These are phyloP conservation scores for Apantesis nais DNA, from an alignment of 2,888 invertebrate genomes.

Conservation along the genomic window DNA sequence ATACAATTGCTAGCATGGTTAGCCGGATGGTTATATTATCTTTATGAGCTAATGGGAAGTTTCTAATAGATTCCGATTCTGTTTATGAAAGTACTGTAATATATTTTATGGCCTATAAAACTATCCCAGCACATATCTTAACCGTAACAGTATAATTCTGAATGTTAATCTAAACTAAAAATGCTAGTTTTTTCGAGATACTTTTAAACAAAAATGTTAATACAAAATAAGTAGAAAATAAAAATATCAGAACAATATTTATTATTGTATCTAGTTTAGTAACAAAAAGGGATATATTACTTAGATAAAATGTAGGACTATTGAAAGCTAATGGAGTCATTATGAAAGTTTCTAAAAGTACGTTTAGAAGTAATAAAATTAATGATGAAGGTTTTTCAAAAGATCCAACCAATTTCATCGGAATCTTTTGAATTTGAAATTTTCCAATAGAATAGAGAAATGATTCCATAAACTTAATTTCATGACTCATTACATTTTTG, in stretches of 20 bases:
- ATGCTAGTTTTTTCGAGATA: not conserved
- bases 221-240: too few relatives aligned
- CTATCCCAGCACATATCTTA: not conserved
- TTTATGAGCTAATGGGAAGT: constrained; percentile 20
- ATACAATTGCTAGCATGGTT: constrained; percentile 46
- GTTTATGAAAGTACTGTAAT: constrained; percentile 8
- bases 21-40: constrained; percentile 38
- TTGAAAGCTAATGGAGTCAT: constrained; percentile 39
- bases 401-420: constrained; percentile 25
- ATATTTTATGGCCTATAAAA: constrained; percentile 4
- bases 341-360: constrained; percentile 25
- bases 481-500: constrained; percentile 8
- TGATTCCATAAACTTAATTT: constrained; percentile 9
- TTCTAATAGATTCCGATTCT: constrained; percentile 21
- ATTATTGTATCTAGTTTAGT: too few relatives aligned
- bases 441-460: constrained; percentile 21
- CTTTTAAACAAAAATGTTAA: too few relatives aligned
- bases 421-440: constrained; percentile 27
- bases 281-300: too few relatives aligned
- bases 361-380: constrained; percentile 32
- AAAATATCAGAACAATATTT: too few relatives aligned
- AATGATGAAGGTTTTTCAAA: constrained; percentile 28
- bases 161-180: not conserved
- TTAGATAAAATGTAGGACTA: constrained; percentile 26
- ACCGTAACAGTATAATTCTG: not conserved